Conservation (phyloP, 1,140 invertebrate species). For the Babylonia areolata region DNA sequence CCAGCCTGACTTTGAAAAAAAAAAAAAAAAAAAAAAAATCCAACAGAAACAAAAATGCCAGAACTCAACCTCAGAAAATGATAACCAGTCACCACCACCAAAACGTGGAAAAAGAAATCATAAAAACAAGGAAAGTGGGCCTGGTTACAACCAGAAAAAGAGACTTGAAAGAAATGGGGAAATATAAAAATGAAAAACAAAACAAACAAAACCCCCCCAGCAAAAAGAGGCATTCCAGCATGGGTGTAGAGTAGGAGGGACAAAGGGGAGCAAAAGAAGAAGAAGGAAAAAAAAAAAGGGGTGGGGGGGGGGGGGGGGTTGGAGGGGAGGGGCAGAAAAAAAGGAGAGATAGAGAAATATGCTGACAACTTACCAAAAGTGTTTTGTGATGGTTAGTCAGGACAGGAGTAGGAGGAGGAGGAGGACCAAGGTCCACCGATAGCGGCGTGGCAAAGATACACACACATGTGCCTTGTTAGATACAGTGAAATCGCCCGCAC, state of each 20-base stretch:
- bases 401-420: not conserved
- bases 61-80: not conserved
- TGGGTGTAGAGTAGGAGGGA: not conserved
- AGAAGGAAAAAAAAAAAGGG: not conserved
- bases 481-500: too few species aligned
- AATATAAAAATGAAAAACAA: too few species aligned
- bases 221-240: too few species aligned
- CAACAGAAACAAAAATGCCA: not conserved
- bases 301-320: not conserved
- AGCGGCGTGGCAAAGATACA: not conserved
- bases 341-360: not conserved
- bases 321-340: not conserved
- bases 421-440: not conserved
- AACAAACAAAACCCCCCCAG: too few species aligned
- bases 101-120: not conserved
- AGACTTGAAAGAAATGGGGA: too few species aligned
- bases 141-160: too few species aligned
- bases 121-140: not conserved
- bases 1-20: too few species aligned
- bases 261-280: too few species aligned
- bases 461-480: constrained; percentile 10
- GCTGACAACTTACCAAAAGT: not conserved
- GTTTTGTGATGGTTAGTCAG: constrained; percentile 24
- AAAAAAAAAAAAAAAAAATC: not conserved
- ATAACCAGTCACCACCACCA: constrained; percentile 8